Percentiles rank a stretch among this genome's conserved stretches.
These are phyloP conservation scores for Orius insidiosus DNA, from an alignment of 1,140 invertebrate genomes.

Conservation along the genomic window DNA sequence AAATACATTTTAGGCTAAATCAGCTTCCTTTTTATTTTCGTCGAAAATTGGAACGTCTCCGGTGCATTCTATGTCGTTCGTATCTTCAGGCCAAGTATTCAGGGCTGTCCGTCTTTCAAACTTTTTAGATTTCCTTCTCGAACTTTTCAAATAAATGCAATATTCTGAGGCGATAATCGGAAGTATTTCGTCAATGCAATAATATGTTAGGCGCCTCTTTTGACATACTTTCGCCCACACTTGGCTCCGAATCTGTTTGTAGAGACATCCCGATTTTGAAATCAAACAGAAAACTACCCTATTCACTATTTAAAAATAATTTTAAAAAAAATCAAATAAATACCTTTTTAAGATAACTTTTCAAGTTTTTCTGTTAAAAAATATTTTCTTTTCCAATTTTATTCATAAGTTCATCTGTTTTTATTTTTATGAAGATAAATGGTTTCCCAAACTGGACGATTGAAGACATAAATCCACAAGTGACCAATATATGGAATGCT, in stretches of 20 bases:
- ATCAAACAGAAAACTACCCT: too few species aligned
- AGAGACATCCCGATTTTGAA: too few species aligned
- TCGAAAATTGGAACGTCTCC: neutral
- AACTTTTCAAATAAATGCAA: neutral
- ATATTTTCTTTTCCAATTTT: too few species aligned
- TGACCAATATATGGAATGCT: neutral
- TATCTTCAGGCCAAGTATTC: neutral
- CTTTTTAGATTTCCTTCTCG: neutral
- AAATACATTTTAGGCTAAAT: neutral
- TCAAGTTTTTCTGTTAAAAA: too few species aligned
- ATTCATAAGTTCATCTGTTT: neutral
- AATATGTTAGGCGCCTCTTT: too few species aligned
- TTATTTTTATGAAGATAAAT: neutral
- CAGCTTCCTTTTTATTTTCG: neutral
- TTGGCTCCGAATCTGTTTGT: too few species aligned
- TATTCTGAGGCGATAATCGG: neutral
- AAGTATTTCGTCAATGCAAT: too few species aligned
- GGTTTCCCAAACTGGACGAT: constrained; percentile 1
- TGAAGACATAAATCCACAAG: constrained; percentile 6
- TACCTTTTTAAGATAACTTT: too few species aligned
- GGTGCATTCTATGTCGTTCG: neutral
- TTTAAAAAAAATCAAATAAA: too few species aligned
- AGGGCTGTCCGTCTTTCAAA: neutral
- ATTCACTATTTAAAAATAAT: too few species aligned
- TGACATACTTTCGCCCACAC: too few species aligned